Evolutionary conservation across 2,113 vertebrate genomes (phyloP), one percentile per base, ranked within the genome.

Genomic region (Halcyon senegalensis): DNA sequence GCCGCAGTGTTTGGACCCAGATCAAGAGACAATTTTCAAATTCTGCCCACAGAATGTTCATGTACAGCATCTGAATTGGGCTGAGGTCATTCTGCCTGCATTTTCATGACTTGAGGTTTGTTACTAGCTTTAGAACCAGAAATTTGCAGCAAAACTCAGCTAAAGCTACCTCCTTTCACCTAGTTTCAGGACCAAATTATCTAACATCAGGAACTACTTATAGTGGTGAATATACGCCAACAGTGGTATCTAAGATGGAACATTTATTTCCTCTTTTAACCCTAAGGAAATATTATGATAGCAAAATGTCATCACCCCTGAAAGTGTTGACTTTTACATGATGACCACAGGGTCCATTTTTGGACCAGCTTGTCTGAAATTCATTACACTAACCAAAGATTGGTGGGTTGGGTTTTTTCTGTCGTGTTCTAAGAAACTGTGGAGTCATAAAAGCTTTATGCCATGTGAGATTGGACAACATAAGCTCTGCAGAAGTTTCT

Each of bases 1-100:
- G 77, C 86, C 15, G n/a, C 77, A 95, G 84, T 3, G 3, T 89
- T 94, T 96, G 95, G 95, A 95, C 20, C 20, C 58, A 87, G 56
- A 92, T 91, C 80, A 95, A 96, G 77, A 95, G 53, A 92, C 53
- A 90, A 60, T 92, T 87, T 93, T 93, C 92, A 91, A 53, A 82
- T 92, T 94, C 92, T 96, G 73, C 89, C 92, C 92, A 97, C 86
- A 96, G 67, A 93, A 87, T 44, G 60, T 86, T 92, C 88, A 90
- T 58, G 64, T 78, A 56, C 12, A 5, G 73, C 86, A 86, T 90
- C 60, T 91, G 90, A 96, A 89, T 94, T 64, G 50, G 46, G 82
- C 83, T 97, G 93, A 96, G 90, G 90, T 88, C 86, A 94, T 94
- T 89, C 56, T 87, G 91, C 66, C 90, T 93, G 94, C 77, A 84